Evolutionary conservation across 2,797 vertebrate species (phyloP).

Genomic region (Zenarchopterus dispar): DNA sequence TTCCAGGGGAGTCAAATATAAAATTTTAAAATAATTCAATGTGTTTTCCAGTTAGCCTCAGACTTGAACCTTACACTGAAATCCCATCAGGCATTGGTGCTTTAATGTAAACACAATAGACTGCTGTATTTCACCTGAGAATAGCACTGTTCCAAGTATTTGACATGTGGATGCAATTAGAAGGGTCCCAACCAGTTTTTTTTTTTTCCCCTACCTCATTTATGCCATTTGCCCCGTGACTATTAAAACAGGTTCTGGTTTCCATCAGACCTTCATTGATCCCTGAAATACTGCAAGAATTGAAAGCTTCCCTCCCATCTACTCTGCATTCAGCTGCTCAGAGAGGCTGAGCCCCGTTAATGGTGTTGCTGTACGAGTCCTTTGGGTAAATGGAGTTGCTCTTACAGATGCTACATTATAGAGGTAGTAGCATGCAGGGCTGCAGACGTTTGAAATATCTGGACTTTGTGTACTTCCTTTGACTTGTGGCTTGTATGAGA

Average conservation of each 20-base stretch:
- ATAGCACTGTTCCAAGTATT: not conserved
- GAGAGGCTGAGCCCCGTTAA: constrained; percentile 50
- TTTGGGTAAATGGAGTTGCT: constrained; percentile 41
- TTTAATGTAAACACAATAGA: not conserved
- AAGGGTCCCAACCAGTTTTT: not conserved
- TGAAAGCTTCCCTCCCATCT: constrained; percentile 11
- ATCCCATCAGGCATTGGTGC: not conserved
- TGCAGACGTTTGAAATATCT: too few species aligned
- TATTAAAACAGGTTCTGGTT: constrained; percentile 44
- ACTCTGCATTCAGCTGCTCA: constrained; percentile 15
- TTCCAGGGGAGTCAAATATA: not conserved
- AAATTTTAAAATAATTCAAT: constrained; percentile 1
- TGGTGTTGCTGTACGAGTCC: constrained; percentile 38
- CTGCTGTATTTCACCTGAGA: not conserved
- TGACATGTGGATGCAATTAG: constrained; percentile 54
- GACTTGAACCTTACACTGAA: not conserved
- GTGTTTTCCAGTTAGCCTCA: constrained; percentile 1
- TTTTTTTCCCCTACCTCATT: constrained; percentile 1
- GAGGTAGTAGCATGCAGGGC: too few species aligned
- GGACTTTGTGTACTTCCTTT: too few species aligned
- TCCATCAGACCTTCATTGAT: constrained; percentile 45
- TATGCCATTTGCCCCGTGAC: constrained; percentile 27
- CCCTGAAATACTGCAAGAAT: constrained; percentile 42
- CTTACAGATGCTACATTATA: too few species aligned
- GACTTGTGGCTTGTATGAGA: too few species aligned